Evolutionary conservation across 2,888 invertebrate genomes (phyloP).

Genomic region (Agriopis aurantiaria): DNA sequence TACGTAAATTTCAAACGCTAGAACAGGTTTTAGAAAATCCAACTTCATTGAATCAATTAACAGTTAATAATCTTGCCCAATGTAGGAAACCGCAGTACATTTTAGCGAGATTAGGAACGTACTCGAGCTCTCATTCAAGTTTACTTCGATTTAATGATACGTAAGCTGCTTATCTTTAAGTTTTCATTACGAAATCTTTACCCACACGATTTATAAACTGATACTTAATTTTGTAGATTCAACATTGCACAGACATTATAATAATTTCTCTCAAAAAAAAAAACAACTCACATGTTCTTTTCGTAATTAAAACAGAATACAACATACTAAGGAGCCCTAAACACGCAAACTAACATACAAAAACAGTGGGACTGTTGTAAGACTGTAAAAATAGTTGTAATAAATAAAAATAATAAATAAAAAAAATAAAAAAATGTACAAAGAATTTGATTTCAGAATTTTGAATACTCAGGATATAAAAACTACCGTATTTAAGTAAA

Average conservation of each 20-base stretch:
- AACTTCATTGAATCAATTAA: conserved; percentile 19
- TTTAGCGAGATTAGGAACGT: conserved; percentile 13
- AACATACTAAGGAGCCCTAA: too few relatives aligned
- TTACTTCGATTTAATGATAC: conserved; percentile 28
- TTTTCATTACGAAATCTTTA: conserved; percentile 24
- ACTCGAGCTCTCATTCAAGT: conserved; percentile 16
- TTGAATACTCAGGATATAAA: too few relatives aligned
- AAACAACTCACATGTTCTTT: too few relatives aligned
- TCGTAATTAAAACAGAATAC: too few relatives aligned
- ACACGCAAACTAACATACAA: too few relatives aligned
- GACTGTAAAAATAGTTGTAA: too few relatives aligned
- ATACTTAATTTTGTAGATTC: conserved; percentile 15
- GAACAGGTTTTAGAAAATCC: conserved; percentile 10
- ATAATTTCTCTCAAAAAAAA: not conserved
- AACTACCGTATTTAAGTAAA: too few relatives aligned
- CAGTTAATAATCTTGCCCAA: conserved; percentile 19
- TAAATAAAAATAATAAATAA: too few relatives aligned
- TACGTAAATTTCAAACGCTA: conserved; percentile 4
- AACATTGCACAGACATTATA: conserved; percentile 27
- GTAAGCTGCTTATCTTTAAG: conserved; percentile 27
- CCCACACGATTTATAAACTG: conserved; percentile 27
- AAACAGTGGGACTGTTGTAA: too few relatives aligned
- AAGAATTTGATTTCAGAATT: too few relatives aligned
- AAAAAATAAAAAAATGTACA: too few relatives aligned
- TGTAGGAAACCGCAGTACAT: conserved; percentile 2